A percentile compares a stretch with the other conserved stretches of the same genome.
These are phyloP conservation scores for Ostrea edulis DNA, from an alignment of 1,140 invertebrate genomes.

Conservation along the genomic window DNA sequence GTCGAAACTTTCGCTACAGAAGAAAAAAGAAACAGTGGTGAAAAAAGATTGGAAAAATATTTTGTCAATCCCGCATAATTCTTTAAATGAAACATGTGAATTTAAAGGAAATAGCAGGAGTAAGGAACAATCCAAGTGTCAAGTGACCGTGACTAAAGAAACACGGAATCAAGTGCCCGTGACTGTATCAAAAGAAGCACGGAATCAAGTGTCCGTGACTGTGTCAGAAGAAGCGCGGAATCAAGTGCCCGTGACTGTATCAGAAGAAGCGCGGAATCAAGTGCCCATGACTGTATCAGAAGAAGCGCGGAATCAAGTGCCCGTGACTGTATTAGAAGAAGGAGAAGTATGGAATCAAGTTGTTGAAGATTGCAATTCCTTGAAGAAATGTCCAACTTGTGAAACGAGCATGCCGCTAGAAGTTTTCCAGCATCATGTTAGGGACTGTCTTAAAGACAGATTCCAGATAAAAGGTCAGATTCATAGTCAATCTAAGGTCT, in stretches of 20 bases:
- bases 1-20: constrained; percentile 54
- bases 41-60: background rate
- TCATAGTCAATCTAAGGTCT: background rate
- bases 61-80: background rate
- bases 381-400: constrained; percentile 14
- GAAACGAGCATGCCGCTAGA: background rate
- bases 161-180: background rate
- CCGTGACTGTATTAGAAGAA: background rate
- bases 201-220: background rate
- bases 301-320: background rate
- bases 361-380: background rate
- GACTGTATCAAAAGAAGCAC: background rate
- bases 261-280: background rate
- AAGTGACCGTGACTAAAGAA: background rate
- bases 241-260: background rate
- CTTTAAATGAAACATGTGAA: constrained; percentile 58
- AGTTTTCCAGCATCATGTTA: background rate
- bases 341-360: background rate
- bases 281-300: background rate
- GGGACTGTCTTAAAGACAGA: background rate
- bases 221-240: too few relatives aligned
- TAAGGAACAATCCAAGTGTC: background rate
- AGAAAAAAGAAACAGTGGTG: constrained; percentile 30
- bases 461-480: constrained; percentile 3
- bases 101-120: constrained; percentile 44